Conservation (phyloP, 2,113 vertebrate species). For the Myotis yumanensis region DNA sequence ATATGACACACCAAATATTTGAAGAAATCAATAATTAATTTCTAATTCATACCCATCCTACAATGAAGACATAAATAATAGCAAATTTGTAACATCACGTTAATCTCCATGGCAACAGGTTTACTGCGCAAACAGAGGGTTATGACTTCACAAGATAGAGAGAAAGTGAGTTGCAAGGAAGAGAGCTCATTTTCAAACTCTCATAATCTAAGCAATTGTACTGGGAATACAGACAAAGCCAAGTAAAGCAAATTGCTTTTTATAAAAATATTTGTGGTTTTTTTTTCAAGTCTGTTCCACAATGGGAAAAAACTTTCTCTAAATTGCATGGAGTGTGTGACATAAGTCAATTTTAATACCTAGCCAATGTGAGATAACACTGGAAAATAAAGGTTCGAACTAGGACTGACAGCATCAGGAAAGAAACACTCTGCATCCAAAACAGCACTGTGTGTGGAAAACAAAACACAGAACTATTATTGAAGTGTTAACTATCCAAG, state of each 20-base stretch:
- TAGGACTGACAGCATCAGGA: not conserved
- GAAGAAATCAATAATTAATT: constrained; percentile 69
- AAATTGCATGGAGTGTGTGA: constrained; percentile 49
- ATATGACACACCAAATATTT: constrained; percentile 67
- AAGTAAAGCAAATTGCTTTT: constrained; percentile 68
- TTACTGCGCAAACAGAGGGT: constrained; percentile 63
- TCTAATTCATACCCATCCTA: constrained; percentile 35
- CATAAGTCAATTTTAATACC: constrained; percentile 64
- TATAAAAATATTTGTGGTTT: constrained; percentile 52
- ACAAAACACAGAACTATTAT: not conserved
- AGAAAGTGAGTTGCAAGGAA: constrained; percentile 47
- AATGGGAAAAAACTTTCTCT: constrained; percentile 42
- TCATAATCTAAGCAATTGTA: constrained; percentile 61
- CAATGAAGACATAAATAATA: constrained; percentile 76
- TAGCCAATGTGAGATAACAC: constrained; percentile 4
- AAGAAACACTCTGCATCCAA: not conserved
- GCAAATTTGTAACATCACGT: constrained; percentile 75
- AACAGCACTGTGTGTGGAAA: not conserved
- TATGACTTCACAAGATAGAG: constrained; percentile 62
- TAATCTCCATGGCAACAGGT: constrained; percentile 66
- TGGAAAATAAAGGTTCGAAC: constrained; percentile 24
- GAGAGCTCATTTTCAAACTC: constrained; percentile 66
- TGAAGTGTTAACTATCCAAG: not conserved
- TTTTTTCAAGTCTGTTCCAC: constrained; percentile 45
- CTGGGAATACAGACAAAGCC: constrained; percentile 55